Evolutionary conservation across 92 coral and sea anemone genomes (phyloP).

Genomic region (Galaxea fascicularis): DNA sequence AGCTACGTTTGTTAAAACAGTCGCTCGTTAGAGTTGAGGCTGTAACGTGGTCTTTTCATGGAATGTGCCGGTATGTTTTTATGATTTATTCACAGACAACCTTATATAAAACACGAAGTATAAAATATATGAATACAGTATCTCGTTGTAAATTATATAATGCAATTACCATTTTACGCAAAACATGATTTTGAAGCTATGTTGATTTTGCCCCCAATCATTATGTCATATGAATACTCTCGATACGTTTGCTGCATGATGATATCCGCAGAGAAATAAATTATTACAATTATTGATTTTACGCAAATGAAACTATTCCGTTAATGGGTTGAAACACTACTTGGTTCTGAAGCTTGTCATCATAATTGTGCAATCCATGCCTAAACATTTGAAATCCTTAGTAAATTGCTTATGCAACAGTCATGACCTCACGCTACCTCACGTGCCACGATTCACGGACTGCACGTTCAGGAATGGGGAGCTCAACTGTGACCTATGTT

Average conservation of each 20-base stretch:
- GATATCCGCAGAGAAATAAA: background rate
- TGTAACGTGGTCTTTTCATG: background rate
- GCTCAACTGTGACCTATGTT: too few species aligned
- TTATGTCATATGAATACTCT: background rate
- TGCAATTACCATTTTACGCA: background rate
- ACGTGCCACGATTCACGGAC: too few species aligned
- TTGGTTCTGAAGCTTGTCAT: background rate
- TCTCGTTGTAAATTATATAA: background rate
- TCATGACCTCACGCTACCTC: too few species aligned
- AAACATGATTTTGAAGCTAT: too few species aligned
- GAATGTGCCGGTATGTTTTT: background rate
- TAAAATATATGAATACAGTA: background rate
- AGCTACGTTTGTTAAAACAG: background rate
- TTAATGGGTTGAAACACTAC: background rate
- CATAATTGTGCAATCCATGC: background rate
- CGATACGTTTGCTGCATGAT: background rate
- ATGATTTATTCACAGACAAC: background rate
- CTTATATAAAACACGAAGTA: background rate
- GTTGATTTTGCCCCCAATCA: background rate
- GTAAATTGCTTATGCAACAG: too few species aligned
- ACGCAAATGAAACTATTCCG: background rate
- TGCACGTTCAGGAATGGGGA: too few species aligned
- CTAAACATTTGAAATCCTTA: too few species aligned
- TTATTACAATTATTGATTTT: background rate
- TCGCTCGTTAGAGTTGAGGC: background rate